Percentiles rank a stretch among this genome's conserved stretches.
These are phyloP conservation scores for Terebella lapidaria DNA, from an alignment of 2,888 invertebrate species.

Conservation along the genomic window DNA sequence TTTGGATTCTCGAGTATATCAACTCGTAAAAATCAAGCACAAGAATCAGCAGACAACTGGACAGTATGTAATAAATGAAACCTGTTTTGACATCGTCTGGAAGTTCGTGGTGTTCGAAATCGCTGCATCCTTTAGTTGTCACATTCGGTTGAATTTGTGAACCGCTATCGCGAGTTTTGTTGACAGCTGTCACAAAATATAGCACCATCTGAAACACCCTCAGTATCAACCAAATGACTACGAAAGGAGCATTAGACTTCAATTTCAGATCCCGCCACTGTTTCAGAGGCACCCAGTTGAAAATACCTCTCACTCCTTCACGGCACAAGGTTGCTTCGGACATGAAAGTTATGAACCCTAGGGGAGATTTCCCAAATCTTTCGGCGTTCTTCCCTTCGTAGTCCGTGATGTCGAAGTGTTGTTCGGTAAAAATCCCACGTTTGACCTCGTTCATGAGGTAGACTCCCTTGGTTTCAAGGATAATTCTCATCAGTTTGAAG, in stretches of 20 bases:
- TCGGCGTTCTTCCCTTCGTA: background rate
- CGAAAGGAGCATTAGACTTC: background rate
- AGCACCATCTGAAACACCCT: too few species aligned
- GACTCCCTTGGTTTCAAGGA: background rate
- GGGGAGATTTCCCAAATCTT: background rate
- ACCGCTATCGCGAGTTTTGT: too few species aligned
- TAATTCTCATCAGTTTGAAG: background rate
- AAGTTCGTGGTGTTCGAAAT: too few species aligned
- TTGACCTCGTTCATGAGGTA: conserved; percentile 2
- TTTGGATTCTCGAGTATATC: too few species aligned
- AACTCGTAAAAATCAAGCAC: too few species aligned
- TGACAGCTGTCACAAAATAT: too few species aligned
- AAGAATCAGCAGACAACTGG: too few species aligned
- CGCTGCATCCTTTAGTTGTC: too few species aligned
- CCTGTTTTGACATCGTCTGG: too few species aligned
- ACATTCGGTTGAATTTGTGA: too few species aligned
- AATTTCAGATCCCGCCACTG: background rate
- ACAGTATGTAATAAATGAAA: too few species aligned
- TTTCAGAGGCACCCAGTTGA: background rate
- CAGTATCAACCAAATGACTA: background rate
- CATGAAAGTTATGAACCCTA: background rate
- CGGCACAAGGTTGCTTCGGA: background rate
- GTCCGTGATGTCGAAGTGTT: conserved; percentile 5
- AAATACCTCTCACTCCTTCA: background rate
- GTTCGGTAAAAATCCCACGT: background rate